Evolutionary conservation across 2,113 vertebrate genomes (phyloP), one percentile per base, ranked within the genome.

Genomic region (Craseonycteris thonglongyai): DNA sequence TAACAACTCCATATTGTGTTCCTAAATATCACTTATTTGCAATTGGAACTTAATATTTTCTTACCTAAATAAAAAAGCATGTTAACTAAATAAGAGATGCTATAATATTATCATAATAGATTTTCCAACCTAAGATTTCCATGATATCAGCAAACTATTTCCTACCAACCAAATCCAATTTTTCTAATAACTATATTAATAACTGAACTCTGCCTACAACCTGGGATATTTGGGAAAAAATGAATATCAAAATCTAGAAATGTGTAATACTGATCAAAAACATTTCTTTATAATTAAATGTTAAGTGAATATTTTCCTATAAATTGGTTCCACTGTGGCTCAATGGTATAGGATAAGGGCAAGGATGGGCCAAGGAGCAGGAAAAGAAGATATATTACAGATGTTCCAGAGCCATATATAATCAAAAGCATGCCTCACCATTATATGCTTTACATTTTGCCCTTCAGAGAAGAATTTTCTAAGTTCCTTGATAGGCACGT

Each of bases 401-500:
- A 78, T 80, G 22, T 56, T 82, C 42, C 49, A 63, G 74, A 80
- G 65, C 47, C 45, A 80, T 18, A 72, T 30, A 42, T 30, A 88
- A 75, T 71, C 40, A 68, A 86, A 95, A 90, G 61, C 54, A 81
- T 28, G 59, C 3, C 51, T 54, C n/a, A 71, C 11, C 28, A 5
- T 51, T 13, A 69, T 9, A 74, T 40, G 35, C 18, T 90, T 93
- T 61, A 9, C 11, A 49, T 86, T 83, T 51, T 86, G 13, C 33
- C 30, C 33, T 51, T 94, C 13, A 76, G 22, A 94, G 51, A 82
- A 87, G 19, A 81, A 92, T 78, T 68, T 76, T 69, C 35, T 88
- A 90, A 78, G 56, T 56, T 92, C 45, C 33, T 61, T 95, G 59
- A 45, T 66, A 91, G 66, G n/a, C 54, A 82, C 81, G 80, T 96